These are phyloP conservation scores for Cataglyphis rosenhaueri DNA, from an alignment of 2,888 invertebrate genomes.

Conservation along the genomic window DNA sequence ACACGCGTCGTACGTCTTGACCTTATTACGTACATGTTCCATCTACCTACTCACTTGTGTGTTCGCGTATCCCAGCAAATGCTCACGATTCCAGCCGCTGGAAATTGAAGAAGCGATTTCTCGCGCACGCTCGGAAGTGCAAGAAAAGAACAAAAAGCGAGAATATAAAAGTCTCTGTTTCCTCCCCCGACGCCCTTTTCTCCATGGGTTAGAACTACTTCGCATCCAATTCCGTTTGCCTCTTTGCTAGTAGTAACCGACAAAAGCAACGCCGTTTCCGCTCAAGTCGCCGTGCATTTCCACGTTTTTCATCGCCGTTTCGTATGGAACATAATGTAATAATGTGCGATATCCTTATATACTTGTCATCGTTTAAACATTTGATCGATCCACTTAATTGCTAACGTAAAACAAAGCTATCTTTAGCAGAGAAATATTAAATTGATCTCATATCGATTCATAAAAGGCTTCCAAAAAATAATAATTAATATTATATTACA, in stretches of 20 bases:
- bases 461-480: background rate
- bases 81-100: constrained; percentile 1
- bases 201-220: constrained; percentile 49
- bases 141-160: constrained; percentile 33
- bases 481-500: background rate
- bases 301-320: constrained; percentile 30
- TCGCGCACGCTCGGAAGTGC: constrained; percentile 18
- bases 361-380: background rate
- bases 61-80: constrained; percentile 1
- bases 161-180: constrained; percentile 51
- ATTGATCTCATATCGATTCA: background rate
- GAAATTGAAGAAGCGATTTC: constrained; percentile 44
- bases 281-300: constrained; percentile 30
- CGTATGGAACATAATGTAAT: background rate
- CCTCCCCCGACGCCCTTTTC: constrained; percentile 34
- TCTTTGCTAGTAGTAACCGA: constrained; percentile 45
- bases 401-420: background rate
- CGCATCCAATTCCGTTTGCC: constrained; percentile 54
- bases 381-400: background rate
- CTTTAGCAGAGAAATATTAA: background rate
- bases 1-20: background rate
- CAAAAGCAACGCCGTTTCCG: constrained; percentile 41
- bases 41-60: background rate
- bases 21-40: background rate
- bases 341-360: constrained; percentile 4